Base-by-base conservation (phyloP, 2,888 invertebrate species). In the Epinotia demarniana region DNA sequence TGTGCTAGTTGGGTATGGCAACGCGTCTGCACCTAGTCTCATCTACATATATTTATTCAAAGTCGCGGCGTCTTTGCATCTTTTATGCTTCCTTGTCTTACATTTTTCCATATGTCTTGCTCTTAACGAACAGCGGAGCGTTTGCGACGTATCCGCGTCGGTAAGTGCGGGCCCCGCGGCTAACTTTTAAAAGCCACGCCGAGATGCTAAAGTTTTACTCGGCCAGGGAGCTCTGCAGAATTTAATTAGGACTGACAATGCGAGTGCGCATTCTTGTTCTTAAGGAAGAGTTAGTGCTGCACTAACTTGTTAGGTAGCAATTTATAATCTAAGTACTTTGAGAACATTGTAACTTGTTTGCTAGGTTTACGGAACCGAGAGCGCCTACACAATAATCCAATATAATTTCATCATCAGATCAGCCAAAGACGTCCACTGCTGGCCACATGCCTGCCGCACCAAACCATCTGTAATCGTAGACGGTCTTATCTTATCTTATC, bases 121-220 rank as follows among this genome's bases (percentile, higher is more conserved):
- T 11, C 12, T 18, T 27, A 53, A 66, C 27, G 27, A 18, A 4
- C 53, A 53, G 53, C 66, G 27, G 53, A 53, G n/a, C 23, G 0
- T 6, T 19, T 12, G 33, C 27, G 53, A 53, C 8, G 49, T 16
- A 53, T 49, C 6, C 27, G 4, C 33, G n/a, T 9, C 27, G 53
- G 49, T n/a, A 43, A 39, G 67, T 39, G 13, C 43, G 13, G 3
- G n/a, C 11, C 27, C 66, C 16, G 55, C 62, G n/a, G 62, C 55
- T 72, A 72, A 72, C 64, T 72, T 72, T 72, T 72, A 72, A 72
- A 72, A 72, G 72, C 72, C 63, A n/a, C 39, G 49, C 4, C 4
- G 27, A 72, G 72, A 64, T 18, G 57, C 72, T 43, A 8, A 64
- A 70, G 46, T 70, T 61, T 70, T 27, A 0, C 70, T 33, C 33